Percentiles rank a stretch among this genome's conserved stretches.
phyloP scores from a whole-genome alignment of 2,888 invertebrate species.

The Heliconius ismenius region DNA sequence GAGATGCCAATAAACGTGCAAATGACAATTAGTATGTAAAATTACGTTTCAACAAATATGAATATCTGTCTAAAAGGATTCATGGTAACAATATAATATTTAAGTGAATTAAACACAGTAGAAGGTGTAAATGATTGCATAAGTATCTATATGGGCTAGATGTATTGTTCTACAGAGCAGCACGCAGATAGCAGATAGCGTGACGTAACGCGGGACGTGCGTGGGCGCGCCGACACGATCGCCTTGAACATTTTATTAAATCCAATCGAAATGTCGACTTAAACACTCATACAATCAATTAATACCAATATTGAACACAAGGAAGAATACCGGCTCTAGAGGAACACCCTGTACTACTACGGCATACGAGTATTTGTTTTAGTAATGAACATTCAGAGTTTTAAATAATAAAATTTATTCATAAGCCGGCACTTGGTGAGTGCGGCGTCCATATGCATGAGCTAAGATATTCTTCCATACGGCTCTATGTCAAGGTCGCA shows the following conservation, averaged over 20 bases:
- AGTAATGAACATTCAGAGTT: slow-evolving; percentile 82
- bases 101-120: slow-evolving; percentile 26
- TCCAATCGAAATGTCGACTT: slow-evolving; percentile 57
- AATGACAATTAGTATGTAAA: background rate
- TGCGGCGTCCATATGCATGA: slow-evolving; percentile 81
- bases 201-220: slow-evolving; percentile 63
- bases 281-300: slow-evolving; percentile 54
- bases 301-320: slow-evolving; percentile 1
- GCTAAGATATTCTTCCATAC: slow-evolving; percentile 81
- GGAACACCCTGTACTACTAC: slow-evolving; percentile 79
- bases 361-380: slow-evolving; percentile 80
- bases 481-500: slow-evolving; percentile 80
- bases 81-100: slow-evolving; percentile 1
- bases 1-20: background rate
- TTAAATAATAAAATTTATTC: slow-evolving; percentile 82
- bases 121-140: slow-evolving; percentile 62
- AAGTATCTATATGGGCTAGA: slow-evolving; percentile 63
- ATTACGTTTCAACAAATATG: background rate
- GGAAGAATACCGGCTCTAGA: slow-evolving; percentile 35
- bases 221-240: slow-evolving; percentile 73
- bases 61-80: background rate
- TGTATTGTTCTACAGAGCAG: slow-evolving; percentile 65
- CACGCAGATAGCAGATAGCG: slow-evolving; percentile 52
- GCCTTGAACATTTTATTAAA: slow-evolving; percentile 71
- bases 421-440: slow-evolving; percentile 81